Evolutionary conservation across 2,888 invertebrate species (phyloP).

Genomic region (Melanotus villosus): DNA sequence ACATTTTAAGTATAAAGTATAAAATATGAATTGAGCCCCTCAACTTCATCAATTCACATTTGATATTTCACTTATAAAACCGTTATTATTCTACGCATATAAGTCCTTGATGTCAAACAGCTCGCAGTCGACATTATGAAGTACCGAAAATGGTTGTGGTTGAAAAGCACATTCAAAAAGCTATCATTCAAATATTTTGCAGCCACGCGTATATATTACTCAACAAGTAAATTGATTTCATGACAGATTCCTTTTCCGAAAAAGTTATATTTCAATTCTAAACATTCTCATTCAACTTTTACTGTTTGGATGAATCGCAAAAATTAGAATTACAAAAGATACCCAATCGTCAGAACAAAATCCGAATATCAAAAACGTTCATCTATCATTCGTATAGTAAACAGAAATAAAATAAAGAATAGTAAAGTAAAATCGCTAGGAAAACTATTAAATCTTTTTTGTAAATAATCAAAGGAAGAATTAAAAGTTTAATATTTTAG

Average conservation of each 20-base stretch:
- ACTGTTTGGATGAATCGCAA: neutral
- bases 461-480: neutral
- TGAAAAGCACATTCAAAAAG: conserved; percentile 6
- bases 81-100: neutral
- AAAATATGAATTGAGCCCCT: no score
- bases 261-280: neutral
- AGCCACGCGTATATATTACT: conserved; percentile 5
- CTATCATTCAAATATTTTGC: conserved; percentile 6
- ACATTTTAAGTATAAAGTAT: no score
- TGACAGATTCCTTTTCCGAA: neutral
- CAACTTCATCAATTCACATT: no score
- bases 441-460: no score
- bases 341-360: neutral
- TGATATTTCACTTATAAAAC: neutral
- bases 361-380: neutral
- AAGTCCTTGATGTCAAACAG: neutral
- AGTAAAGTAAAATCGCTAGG: neutral
- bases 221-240: conserved; percentile 15
- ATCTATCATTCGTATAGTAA: neutral
- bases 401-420: neutral
- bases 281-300: neutral
- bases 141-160: neutral
- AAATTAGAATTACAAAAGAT: conserved; percentile 3
- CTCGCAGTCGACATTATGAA: neutral
- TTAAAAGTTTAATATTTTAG: neutral